Evolutionary conservation across 2,113 vertebrate species (phyloP).

Genomic region (Stictonetta naevosa): DNA sequence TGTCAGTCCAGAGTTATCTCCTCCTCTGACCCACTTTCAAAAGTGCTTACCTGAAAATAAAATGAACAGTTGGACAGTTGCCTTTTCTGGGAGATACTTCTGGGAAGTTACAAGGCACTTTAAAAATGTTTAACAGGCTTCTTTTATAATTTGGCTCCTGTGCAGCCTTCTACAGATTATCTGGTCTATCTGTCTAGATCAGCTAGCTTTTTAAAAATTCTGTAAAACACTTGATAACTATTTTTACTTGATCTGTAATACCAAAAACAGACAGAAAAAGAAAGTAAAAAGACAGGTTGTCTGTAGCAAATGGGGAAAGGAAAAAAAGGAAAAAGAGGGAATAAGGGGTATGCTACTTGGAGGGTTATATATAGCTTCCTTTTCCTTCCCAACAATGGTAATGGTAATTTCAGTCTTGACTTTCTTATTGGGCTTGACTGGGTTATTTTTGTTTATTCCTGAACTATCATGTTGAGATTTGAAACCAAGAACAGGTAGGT

Average conservation of each 20-base stretch:
- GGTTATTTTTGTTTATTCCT: not conserved
- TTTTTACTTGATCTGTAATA: slow-evolving; percentile 7
- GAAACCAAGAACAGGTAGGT: not conserved
- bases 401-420: not conserved
- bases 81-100: not conserved
- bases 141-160: not conserved
- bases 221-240: not conserved
- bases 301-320: not conserved
- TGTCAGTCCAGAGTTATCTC: not conserved
- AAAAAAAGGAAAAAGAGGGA: not conserved
- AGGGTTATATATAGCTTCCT: not conserved
- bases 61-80: not conserved
- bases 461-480: not conserved
- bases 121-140: not conserved
- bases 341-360: not conserved
- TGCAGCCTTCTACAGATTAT: not conserved
- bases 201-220: not conserved
- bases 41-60: slow-evolving; percentile 7
- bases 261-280: not conserved
- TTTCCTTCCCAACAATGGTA: not conserved
- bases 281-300: not conserved
- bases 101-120: not conserved
- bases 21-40: not conserved
- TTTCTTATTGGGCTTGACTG: not conserved
- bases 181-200: not conserved